Evolutionary conservation across 1,140 invertebrate species (phyloP), one percentile per base, ranked within the genome.

Genomic region (Drosophila kanapiae): DNA sequence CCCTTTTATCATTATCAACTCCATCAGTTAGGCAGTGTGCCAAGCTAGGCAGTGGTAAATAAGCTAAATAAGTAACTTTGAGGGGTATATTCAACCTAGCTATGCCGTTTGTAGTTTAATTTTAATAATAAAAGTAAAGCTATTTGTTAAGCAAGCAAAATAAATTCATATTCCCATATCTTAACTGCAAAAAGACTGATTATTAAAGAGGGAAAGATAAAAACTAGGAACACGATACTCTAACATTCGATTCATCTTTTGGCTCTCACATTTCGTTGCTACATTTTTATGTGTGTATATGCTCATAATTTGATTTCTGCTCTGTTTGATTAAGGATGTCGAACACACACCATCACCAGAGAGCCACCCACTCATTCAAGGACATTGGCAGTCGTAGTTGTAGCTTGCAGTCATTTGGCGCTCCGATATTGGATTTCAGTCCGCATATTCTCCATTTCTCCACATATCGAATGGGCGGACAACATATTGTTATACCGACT

Each of bases 271-370:
- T 53, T 67, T 40, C 45, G 27, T 54, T 40, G 57, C 56, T 54
- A 42, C 43, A 47, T 78, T 81, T 33, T 40, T 71, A 35, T 49
- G 27, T 63, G 27, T 72, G 35, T 60, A 37, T 42, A 48, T 43
- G 42, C 58, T 82, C 54, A 82, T 86, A 86, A 86, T 82, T 82
- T 68, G 79, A 86, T 82, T 86, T 76, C 71, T 58, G 53, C 53
- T 75, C 40, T 45, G 54, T 59, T 75, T 76, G 74, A 76, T 67
- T 75, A 67, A 43, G 61, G 43, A 76, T 47, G 60, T 76, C 54
- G 47, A 42, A 42, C 60, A 40, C 42, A 18, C 60, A 48, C 23
- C 23, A 23, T 23, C 23, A 23, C 23, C 23, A 23, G 23, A n/a
- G 8, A 45, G 13, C 59, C 27, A 60, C 45, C 53, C 38, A 69